These are phyloP conservation scores for Gnathonemus longibarbis DNA, from an alignment of 2,113 vertebrate species.

Conservation along the genomic window DNA sequence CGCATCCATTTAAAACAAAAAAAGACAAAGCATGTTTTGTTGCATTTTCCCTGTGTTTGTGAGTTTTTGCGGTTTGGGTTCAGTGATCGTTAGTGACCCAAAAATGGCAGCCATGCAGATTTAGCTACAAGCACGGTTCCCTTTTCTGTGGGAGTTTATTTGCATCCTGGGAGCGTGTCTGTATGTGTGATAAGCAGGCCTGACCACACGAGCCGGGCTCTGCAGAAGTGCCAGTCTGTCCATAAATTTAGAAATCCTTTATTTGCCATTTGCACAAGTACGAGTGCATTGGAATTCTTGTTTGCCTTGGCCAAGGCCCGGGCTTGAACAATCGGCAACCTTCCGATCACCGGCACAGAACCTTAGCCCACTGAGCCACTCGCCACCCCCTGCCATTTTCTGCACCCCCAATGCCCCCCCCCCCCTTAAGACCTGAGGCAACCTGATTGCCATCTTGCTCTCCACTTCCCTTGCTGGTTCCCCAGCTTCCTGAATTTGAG, in stretches of 20 bases:
- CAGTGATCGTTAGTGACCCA: neutral
- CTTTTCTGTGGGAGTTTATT: neutral
- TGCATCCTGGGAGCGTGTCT: neutral
- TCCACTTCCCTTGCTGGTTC: neutral
- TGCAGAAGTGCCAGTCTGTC: neutral
- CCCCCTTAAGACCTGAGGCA: no score
- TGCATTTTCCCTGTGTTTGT: neutral
- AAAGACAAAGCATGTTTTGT: neutral
- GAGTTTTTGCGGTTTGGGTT: neutral
- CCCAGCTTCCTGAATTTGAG: neutral
- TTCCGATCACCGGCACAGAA: neutral
- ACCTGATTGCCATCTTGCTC: no score
- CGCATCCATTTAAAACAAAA: neutral
- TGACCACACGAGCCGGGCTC: neutral
- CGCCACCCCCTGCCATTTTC: no score
- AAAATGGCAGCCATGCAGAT: neutral
- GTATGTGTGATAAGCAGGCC: neutral
- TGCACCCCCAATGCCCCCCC: neutral
- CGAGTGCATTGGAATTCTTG: neutral
- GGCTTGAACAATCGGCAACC: neutral
- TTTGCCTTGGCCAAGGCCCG: neutral
- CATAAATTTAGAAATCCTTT: neutral
- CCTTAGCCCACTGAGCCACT: neutral
- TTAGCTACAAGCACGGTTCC: neutral
- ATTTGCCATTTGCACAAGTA: neutral